A percentile compares a stretch with the other conserved stretches of the same genome.
Evolutionary conservation across 2,113 vertebrate genomes (phyloP).

Genomic region (Podocnemis expansa): DNA sequence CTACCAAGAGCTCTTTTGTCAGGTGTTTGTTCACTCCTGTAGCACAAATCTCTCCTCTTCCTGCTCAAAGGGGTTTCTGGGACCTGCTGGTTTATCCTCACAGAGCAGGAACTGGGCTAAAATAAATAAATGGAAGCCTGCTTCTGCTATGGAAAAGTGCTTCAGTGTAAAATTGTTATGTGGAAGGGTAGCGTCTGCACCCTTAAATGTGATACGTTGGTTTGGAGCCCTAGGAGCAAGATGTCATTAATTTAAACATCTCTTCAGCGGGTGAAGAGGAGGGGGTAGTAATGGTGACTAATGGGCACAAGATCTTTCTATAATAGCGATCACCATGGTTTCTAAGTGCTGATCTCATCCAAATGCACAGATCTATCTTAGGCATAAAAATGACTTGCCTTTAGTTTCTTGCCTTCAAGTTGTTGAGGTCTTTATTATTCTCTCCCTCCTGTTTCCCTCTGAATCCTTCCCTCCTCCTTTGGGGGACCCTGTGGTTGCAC

Average conservation of each 20-base stretch:
- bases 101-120: neutral
- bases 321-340: neutral
- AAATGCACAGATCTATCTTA: neutral
- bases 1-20: accelerated
- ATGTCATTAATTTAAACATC: neutral
- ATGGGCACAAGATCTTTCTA: neutral
- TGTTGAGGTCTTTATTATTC: neutral
- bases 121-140: neutral
- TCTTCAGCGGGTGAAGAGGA: neutral
- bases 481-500: neutral
- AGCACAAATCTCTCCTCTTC: neutral
- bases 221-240: neutral
- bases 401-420: neutral
- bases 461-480: neutral
- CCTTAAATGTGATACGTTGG: neutral
- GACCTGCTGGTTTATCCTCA: neutral
- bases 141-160: neutral
- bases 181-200: neutral
- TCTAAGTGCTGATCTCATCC: neutral
- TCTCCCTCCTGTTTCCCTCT: neutral
- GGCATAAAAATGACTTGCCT: neutral
- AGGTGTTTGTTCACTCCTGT: neutral
- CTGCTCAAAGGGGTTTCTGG: neutral
- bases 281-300: neutral
- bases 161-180: neutral